phyloP scores from a whole-genome alignment of 2,113 vertebrate species.

The Xenopus laevis region DNA sequence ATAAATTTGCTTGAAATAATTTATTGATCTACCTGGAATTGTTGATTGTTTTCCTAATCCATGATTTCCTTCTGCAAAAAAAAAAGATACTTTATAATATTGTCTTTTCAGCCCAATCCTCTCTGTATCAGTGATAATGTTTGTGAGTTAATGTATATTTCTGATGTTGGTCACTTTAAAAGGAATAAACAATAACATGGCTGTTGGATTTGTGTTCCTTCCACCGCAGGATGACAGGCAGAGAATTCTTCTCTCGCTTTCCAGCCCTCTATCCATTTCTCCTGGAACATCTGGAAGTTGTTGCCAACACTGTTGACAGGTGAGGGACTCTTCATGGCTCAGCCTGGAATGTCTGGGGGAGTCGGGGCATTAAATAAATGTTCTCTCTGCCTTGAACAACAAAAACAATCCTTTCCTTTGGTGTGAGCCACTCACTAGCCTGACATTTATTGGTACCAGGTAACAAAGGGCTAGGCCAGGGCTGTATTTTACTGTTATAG shows the following conservation, averaged over 20 bases:
- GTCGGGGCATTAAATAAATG: background rate
- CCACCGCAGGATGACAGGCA: conserved; percentile 83
- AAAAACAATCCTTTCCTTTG: background rate
- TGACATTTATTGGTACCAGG: background rate
- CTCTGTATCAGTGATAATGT: too few relatives aligned
- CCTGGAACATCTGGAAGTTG: conserved; percentile 80
- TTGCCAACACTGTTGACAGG: conserved; percentile 79
- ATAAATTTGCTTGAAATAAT: too few relatives aligned
- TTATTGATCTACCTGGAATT: too few relatives aligned
- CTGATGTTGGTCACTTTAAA: too few relatives aligned
- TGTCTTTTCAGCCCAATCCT: too few relatives aligned
- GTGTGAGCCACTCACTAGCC: background rate
- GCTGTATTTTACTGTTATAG: too few relatives aligned
- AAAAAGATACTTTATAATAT: too few relatives aligned
- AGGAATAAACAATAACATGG: too few relatives aligned
- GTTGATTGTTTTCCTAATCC: too few relatives aligned
- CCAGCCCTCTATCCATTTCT: conserved; percentile 90
- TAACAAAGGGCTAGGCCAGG: background rate
- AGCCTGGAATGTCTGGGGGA: conserved; percentile 9
- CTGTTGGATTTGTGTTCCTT: background rate
- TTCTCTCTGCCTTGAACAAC: background rate
- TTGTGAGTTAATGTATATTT: too few relatives aligned
- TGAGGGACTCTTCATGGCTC: conserved; percentile 55
- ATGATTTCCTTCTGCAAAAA: too few relatives aligned
- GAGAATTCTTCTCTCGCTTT: conserved; percentile 92